Conservation (phyloP, 2,888 invertebrate genomes). For the Habroteleia sp. region DNA sequence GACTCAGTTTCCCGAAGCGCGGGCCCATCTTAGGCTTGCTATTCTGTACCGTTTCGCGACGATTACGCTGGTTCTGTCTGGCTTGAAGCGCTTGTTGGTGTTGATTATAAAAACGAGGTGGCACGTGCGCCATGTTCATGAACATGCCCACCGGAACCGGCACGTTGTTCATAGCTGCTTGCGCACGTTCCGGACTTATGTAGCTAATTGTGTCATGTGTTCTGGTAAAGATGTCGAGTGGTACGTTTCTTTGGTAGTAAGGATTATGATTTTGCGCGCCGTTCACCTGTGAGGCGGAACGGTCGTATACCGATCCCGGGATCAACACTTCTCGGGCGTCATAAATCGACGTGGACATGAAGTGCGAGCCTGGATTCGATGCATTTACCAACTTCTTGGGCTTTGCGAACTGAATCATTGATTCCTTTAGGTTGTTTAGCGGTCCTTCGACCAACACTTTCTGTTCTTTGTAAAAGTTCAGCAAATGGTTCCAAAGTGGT, state of each 20-base stretch:
- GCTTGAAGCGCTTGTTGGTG: slow-evolving; percentile 86
- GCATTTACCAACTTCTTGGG: slow-evolving; percentile 97
- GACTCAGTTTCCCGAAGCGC: slow-evolving; percentile 81
- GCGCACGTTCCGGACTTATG: slow-evolving; percentile 92
- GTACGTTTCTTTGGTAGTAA: slow-evolving; percentile 80
- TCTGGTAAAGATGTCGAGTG: slow-evolving; percentile 85
- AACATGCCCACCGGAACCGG: slow-evolving; percentile 97
- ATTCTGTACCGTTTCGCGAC: slow-evolving; percentile 67
- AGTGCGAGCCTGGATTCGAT: slow-evolving; percentile 97
- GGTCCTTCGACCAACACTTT: slow-evolving; percentile 98
- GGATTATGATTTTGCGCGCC: slow-evolving; percentile 78
- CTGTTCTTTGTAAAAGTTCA: slow-evolving; percentile 98
- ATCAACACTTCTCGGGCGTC: slow-evolving; percentile 97
- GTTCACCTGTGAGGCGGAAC: slow-evolving; percentile 82
- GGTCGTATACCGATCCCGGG: slow-evolving; percentile 95
- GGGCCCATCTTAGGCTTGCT: slow-evolving; percentile 69
- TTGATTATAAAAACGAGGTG: slow-evolving; percentile 89
- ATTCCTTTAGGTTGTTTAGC: slow-evolving; percentile 97
- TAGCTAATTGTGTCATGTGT: slow-evolving; percentile 96
- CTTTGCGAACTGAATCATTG: slow-evolving; percentile 97
- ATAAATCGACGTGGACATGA: slow-evolving; percentile 98
- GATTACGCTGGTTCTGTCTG: slow-evolving; percentile 81
- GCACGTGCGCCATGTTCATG: slow-evolving; percentile 92
- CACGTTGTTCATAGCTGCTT: slow-evolving; percentile 88
- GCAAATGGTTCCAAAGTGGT: slow-evolving; percentile 98